A percentile compares a stretch with the other conserved stretches of the same genome.
phyloP scores from a whole-genome alignment of 2,113 vertebrate genomes.

The Scomber scombrus region DNA sequence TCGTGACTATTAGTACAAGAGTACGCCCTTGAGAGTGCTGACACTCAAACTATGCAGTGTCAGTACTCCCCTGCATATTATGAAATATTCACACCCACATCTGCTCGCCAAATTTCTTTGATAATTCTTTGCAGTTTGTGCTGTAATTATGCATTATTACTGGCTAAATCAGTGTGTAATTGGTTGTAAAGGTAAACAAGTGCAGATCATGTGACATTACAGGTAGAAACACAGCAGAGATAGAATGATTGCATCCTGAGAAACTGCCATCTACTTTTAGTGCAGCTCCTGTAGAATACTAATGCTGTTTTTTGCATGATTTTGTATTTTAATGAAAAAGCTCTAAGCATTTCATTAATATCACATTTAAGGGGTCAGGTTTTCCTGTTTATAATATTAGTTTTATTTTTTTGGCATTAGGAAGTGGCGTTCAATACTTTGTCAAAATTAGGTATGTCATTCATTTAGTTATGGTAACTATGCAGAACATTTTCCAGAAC shows the following conservation, averaged over 20 bases:
- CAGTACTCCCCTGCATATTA: neutral
- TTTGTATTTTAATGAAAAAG: neutral
- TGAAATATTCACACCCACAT: constrained; percentile 20
- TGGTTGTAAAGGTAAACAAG: neutral
- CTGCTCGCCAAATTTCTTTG: constrained; percentile 18
- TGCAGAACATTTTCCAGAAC: too few species aligned
- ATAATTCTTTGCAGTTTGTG: neutral
- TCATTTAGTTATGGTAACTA: too few species aligned
- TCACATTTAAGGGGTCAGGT: neutral
- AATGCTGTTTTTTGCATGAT: neutral
- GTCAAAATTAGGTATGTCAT: too few species aligned
- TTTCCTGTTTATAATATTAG: too few species aligned
- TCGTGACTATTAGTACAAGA: constrained; percentile 2
- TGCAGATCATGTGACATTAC: neutral
- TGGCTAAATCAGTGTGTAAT: neutral
- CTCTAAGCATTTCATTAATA: too few species aligned
- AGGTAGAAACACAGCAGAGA: neutral
- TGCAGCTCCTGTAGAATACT: too few species aligned
- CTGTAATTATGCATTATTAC: constrained; percentile 2
- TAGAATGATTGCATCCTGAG: neutral
- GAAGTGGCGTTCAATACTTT: too few species aligned
- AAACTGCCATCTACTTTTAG: neutral
- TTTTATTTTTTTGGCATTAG: too few species aligned
- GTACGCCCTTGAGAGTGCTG: constrained; percentile 25
- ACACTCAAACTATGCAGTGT: neutral